Conservation (phyloP, 2,113 vertebrate genomes). For the Lophotis ruficrista region DNA sequence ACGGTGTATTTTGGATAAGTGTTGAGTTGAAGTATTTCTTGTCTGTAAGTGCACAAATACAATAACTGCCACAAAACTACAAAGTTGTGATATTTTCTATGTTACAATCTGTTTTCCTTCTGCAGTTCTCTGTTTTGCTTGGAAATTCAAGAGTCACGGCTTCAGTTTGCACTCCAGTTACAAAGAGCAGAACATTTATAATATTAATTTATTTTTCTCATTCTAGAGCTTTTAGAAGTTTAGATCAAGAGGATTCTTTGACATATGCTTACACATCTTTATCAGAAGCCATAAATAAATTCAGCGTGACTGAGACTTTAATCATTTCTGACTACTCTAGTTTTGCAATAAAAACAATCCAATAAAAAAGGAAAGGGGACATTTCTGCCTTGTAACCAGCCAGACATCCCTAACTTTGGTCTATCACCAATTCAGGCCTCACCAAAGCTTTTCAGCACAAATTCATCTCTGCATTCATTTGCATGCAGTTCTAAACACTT, state of each 20-base stretch:
- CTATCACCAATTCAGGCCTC: background rate
- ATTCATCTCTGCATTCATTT: background rate
- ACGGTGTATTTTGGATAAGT: background rate
- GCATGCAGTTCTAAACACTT: background rate
- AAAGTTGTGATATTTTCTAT: background rate
- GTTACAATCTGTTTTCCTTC: background rate
- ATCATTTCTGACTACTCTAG: background rate
- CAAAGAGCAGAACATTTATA: background rate
- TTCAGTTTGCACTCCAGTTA: background rate
- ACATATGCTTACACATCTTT: background rate
- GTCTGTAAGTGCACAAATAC: background rate
- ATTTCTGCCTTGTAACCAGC: background rate
- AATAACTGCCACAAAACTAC: background rate
- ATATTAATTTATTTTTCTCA: background rate
- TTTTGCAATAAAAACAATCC: background rate
- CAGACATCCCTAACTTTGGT: background rate
- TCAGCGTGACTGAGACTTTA: background rate
- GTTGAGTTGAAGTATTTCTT: background rate
- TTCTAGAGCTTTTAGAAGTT: background rate
- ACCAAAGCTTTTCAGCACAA: background rate
- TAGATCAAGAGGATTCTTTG: background rate
- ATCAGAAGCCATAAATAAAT: background rate
- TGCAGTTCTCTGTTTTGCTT: background rate
- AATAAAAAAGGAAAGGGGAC: background rate
- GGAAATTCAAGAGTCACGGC: background rate